A percentile compares a stretch with the other conserved stretches of the same genome.
Conservation (phyloP, 2,797 vertebrate genomes). For the Melanotaenia boesemani region DNA sequence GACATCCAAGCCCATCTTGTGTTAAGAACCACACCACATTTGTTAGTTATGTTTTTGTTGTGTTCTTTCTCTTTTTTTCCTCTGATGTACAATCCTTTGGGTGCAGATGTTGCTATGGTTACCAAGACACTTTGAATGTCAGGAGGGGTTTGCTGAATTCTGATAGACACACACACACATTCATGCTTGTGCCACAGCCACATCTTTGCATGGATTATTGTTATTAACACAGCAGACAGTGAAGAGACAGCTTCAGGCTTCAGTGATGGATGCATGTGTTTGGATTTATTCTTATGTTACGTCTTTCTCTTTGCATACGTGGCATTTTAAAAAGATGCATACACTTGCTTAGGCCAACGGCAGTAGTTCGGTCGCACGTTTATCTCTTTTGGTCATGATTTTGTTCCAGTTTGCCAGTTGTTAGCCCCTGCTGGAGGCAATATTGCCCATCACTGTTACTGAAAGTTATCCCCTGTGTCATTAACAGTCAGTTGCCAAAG, state of each 20-base stretch:
- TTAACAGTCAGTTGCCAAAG: conserved; percentile 75
- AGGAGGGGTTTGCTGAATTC: conserved; percentile 39
- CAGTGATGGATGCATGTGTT: conserved; percentile 16
- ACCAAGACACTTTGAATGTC: conserved; percentile 63
- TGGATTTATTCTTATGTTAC: neutral
- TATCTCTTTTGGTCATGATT: conserved; percentile 68
- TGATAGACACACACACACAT: conserved; percentile 32
- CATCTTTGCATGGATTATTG: conserved; percentile 35
- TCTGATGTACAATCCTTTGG: conserved; percentile 26
- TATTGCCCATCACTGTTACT: conserved; percentile 68
- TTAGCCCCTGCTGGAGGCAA: conserved; percentile 67
- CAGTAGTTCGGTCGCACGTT: conserved; percentile 49
- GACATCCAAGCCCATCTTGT: conserved; percentile 39
- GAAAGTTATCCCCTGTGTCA: conserved; percentile 72
- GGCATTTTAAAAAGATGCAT: conserved; percentile 19
- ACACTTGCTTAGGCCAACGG: conserved; percentile 28
- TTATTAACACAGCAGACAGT: conserved; percentile 28
- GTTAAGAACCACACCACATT: conserved; percentile 32
- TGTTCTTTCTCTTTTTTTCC: neutral
- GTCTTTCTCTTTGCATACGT: conserved; percentile 14
- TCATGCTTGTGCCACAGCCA: neutral
- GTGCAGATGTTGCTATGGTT: conserved; percentile 56
- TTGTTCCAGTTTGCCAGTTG: conserved; percentile 69
- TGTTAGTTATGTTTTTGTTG: conserved; percentile 12
- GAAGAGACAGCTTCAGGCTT: conserved; percentile 13